Evolutionary conservation across 2,113 vertebrate species (phyloP).

Genomic region (Antigone vipio): DNA sequence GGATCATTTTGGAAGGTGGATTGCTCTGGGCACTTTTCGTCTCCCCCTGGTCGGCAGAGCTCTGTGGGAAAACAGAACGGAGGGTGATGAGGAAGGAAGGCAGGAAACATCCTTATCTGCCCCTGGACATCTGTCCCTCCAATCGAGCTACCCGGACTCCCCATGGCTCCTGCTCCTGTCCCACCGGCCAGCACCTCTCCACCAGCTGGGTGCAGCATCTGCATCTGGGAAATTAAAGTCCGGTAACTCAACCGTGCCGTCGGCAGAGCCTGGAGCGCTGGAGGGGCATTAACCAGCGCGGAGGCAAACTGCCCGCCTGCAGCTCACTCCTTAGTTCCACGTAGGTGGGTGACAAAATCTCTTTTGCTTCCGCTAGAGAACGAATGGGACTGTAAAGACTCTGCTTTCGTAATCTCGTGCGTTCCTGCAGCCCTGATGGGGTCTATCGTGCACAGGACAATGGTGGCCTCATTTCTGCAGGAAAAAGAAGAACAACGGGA

Average conservation of each 20-base stretch:
- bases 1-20: slow-evolving; percentile 91
- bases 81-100: not conserved
- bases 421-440: not conserved
- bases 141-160: fast-evolving
- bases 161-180: fast-evolving
- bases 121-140: fast-evolving
- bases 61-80: slow-evolving; percentile 70
- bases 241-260: fast-evolving
- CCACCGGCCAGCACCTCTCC: not conserved
- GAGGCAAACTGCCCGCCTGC: not conserved
- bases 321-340: not conserved
- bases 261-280: not conserved
- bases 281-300: fast-evolving
- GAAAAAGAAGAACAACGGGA: not conserved
- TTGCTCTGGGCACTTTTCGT: slow-evolving; percentile 84
- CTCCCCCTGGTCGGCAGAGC: slow-evolving; percentile 89
- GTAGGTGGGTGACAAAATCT: not conserved
- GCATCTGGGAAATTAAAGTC: not conserved
- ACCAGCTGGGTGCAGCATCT: not conserved
- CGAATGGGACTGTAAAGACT: not conserved
- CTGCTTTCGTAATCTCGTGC: not conserved
- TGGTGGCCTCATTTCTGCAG: not conserved
- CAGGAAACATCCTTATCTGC: fast-evolving
- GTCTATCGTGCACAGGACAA: not conserved
- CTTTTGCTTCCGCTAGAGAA: not conserved